These are phyloP conservation scores for Sylvia atricapilla DNA, from an alignment of 2,113 vertebrate species.

Conservation along the genomic window DNA sequence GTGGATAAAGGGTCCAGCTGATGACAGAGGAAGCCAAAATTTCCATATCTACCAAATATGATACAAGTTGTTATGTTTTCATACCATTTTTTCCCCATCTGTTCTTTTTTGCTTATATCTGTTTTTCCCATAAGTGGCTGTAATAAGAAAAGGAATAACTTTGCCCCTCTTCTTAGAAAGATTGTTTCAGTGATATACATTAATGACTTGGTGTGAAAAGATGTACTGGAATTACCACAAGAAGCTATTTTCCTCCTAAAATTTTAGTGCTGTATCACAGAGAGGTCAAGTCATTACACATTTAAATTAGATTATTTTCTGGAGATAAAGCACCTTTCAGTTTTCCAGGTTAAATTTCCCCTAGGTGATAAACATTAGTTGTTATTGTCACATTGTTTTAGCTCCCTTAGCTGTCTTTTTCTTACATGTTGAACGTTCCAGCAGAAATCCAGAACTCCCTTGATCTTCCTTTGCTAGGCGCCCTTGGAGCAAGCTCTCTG, in stretches of 20 bases:
- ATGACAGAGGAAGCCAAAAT: background rate
- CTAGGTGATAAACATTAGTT: background rate
- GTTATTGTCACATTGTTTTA: background rate
- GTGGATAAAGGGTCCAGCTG: background rate
- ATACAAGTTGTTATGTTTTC: background rate
- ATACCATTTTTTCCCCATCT: background rate
- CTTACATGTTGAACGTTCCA: background rate
- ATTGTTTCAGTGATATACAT: background rate
- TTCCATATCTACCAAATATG: background rate
- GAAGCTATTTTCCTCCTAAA: background rate
- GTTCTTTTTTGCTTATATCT: background rate
- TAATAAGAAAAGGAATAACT: background rate
- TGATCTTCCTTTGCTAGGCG: background rate
- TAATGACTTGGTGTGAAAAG: background rate
- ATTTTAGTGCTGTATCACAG: background rate
- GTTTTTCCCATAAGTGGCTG: background rate
- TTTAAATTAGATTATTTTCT: background rate
- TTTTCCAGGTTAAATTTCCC: background rate
- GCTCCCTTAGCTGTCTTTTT: background rate
- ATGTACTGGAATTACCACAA: background rate
- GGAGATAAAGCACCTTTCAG: background rate
- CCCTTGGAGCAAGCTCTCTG: background rate
- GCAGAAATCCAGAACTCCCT: background rate
- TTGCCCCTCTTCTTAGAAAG: background rate
- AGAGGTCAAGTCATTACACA: background rate